Percentiles rank a stretch among this genome's conserved stretches.
Evolutionary conservation across 2,797 vertebrate species (phyloP).

Genomic region (Tragopan temminckii): DNA sequence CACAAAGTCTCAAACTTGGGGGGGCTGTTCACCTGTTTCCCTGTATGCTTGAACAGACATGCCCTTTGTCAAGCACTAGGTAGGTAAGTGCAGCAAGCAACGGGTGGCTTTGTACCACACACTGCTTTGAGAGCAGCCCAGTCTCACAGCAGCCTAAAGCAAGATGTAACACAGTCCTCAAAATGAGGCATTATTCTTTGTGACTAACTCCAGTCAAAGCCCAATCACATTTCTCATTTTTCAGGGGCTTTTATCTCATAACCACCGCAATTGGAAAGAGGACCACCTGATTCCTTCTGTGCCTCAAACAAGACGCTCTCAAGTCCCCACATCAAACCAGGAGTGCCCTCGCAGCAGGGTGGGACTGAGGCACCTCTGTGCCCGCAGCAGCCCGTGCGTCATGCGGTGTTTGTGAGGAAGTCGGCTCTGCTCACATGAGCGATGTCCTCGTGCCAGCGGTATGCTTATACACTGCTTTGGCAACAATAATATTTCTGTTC

Average conservation of each 20-base stretch:
- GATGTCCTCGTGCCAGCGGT: background rate
- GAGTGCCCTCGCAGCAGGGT: accelerated
- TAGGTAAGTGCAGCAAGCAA: background rate
- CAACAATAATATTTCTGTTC: slow-evolving; percentile 20
- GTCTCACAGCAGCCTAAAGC: background rate
- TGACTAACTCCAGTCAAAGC: background rate
- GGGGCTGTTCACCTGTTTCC: background rate
- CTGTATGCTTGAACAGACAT: background rate
- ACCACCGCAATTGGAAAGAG: background rate
- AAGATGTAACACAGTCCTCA: background rate
- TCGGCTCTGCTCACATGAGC: background rate
- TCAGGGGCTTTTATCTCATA: slow-evolving; percentile 29
- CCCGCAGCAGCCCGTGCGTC: background rate
- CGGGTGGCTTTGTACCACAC: background rate
- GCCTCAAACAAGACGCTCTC: background rate
- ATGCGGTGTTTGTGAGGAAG: slow-evolving; percentile 7
- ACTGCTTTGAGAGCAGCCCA: background rate
- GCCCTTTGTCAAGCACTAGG: background rate
- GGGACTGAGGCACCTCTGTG: background rate
- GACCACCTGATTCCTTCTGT: background rate
- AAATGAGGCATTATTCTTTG: background rate
- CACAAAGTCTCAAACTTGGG: background rate
- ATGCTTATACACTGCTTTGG: slow-evolving; percentile 1
- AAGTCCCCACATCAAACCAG: background rate
- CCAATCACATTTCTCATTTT: background rate